Evolutionary conservation across 2,888 invertebrate species (phyloP), one percentile per base, ranked within the genome.

Genomic region (Eilema depressum): DNA sequence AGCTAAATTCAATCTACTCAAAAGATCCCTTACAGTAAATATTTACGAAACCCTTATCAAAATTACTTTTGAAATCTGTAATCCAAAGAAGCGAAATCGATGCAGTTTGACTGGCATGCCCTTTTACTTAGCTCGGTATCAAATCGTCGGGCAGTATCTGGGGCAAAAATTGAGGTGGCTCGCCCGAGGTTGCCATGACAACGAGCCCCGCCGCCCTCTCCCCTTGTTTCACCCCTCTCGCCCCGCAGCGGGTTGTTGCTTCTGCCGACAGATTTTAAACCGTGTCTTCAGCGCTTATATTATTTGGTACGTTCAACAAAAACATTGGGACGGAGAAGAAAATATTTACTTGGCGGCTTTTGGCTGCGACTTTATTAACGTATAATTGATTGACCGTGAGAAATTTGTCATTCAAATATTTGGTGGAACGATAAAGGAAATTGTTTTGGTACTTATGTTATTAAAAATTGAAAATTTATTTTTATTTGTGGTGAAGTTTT

Each of bases 121-220:
- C 81, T 85, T 83, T 76, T 75, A 83, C 80, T 82, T 75, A 83
- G 85, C 84, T 81, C 83, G 83, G 86, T 85, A 83, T 85, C 83
- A 83, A 83, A 85, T 83, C 79, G 79, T 75, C 80, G 83, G 79
- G 82, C 79, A 77, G 88, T 88, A 93, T 90, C 91, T 92, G 84
- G 92, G 92, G 91, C 92, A 90, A 89, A 91, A 90, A 90, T 89
- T 84, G 87, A 89, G 90, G 89, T 88, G 88, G 86, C 83, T 78
- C 80, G 75, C 81, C 78, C 79, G 84, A 82, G 76, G 89, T 91
- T 81, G 82, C 83, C 85, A 88, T 88, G 85, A 82, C 81, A 82
- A 91, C 91, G 83, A 80, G 71, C 86, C 78, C 78, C 74, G 37
- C 71, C 71, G 79, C 63, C 76, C 68, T 71, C 62, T 68, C 71